Base-by-base conservation (phyloP, 1,140 invertebrate genomes). In the Drosophila mauritiana region DNA sequence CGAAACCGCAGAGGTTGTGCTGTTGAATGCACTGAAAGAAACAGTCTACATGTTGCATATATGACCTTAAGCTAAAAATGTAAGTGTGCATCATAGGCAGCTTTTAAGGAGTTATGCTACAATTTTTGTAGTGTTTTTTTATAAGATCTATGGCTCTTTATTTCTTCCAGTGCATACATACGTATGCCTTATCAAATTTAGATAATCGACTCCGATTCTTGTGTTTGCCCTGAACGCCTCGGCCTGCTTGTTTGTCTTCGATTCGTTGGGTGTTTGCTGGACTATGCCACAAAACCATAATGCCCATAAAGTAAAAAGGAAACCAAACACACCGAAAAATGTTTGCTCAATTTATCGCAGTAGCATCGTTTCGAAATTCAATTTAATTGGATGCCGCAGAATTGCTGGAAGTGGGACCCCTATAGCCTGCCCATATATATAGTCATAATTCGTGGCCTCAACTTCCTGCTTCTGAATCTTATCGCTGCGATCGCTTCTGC, bases 281-380 rank as follows among this genome's bases (percentile, higher is more conserved):
- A 31, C 31, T 31, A 8, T 58, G 55, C 34, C 69, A 34, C 62
- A 64, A 72, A 62, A 63, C 57, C 55, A 70, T 72, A 70, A 51
- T 31, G 48, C 20, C 31, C 45, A 11, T 36, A 17, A 17, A 17
- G 43, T 62, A 12, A 20, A 55, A 68, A 56, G 49, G 51, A 55
- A 48, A 36, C 49, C 51, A 43, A 86, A 88, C 77, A 55, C 34
- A 49, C 12, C 11, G 42, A 27, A 46, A 86, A 88, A 88, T 89
- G 77, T 89, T 89, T 89, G 84, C 65, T 74, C 84, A 75, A 90
- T 89, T 90, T 89, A 89, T 89, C 84, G 85, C 84, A 67, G 84
- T 84, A 90, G 85, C 84, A 89, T 78, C 76, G 84, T 90, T 84
- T 57, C 65, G 65, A 90, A 88, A 89, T 84, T 84, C 69, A 89